Conservation (phyloP, 2,888 invertebrate genomes). For the Hemaris fuciformis region DNA sequence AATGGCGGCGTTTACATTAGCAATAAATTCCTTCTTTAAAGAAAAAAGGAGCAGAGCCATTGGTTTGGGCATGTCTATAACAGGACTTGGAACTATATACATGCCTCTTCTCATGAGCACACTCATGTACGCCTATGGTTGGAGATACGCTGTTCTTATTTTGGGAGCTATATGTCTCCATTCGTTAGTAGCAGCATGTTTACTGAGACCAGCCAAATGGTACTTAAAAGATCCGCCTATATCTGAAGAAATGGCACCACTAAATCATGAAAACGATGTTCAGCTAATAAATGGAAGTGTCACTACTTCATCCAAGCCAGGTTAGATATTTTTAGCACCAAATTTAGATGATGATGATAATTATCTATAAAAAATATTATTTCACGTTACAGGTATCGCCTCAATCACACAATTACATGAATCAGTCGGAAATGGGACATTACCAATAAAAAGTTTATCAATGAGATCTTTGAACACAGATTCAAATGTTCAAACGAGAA, state of each 20-base stretch:
- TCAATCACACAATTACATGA: conserved; percentile 44
- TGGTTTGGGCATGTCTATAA: conserved; percentile 83
- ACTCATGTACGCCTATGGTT: conserved; percentile 79
- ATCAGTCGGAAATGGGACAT: conserved; percentile 43
- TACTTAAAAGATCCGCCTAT: conserved; percentile 73
- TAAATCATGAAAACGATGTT: conserved; percentile 51
- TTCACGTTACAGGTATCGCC: conserved; percentile 45
- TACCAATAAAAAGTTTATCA: conserved; percentile 60
- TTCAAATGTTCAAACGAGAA: conserved; percentile 56
- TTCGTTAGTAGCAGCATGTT: conserved; percentile 79
- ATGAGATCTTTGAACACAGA: conserved; percentile 60
- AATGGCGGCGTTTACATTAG: conserved; percentile 83
- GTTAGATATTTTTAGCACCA: conserved; percentile 30
- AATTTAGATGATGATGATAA: neutral
- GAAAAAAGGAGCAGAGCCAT: conserved; percentile 83
- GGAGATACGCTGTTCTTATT: conserved; percentile 83
- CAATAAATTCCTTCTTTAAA: conserved; percentile 84
- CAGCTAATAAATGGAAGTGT: conserved; percentile 59
- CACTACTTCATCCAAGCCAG: conserved; percentile 49
- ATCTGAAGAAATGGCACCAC: conserved; percentile 57
- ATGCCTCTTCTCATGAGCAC: conserved; percentile 83
- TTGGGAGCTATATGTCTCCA: conserved; percentile 83
- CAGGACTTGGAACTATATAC: conserved; percentile 84
- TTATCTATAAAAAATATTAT: neutral
- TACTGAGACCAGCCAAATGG: conserved; percentile 86